These are phyloP conservation scores for Microctenopoma stevenorrisi DNA, from an alignment of 2,797 vertebrate species.

Conservation along the genomic window DNA sequence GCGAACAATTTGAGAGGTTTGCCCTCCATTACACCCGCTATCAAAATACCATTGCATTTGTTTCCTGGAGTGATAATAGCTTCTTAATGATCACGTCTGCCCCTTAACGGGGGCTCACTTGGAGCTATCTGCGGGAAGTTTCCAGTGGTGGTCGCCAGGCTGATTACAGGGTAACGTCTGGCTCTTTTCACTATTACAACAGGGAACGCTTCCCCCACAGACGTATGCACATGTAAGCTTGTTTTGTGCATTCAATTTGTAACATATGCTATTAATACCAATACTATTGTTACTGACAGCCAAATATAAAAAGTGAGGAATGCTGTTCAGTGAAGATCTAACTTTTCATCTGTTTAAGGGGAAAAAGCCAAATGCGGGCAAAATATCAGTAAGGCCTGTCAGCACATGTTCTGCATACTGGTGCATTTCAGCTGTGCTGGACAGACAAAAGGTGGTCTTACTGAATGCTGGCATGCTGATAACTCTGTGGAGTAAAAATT, in stretches of 20 bases:
- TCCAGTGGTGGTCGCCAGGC: slow-evolving; percentile 28
- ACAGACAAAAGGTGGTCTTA: slow-evolving; percentile 46
- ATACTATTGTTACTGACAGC: slow-evolving; percentile 55
- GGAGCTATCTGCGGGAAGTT: slow-evolving; percentile 44
- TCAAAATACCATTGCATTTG: slow-evolving; percentile 33
- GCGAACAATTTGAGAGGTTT: background rate
- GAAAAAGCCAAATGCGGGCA: slow-evolving; percentile 32
- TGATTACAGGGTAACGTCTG: slow-evolving; percentile 50
- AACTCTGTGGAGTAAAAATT: slow-evolving; percentile 40
- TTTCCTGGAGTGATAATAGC: slow-evolving; percentile 47
- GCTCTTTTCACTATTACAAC: slow-evolving; percentile 46
- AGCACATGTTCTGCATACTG: slow-evolving; percentile 44
- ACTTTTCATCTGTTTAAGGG: slow-evolving; percentile 45
- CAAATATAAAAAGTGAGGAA: slow-evolving; percentile 59
- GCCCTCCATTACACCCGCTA: slow-evolving; percentile 14
- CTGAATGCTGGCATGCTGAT: slow-evolving; percentile 17
- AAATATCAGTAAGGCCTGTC: slow-evolving; percentile 44
- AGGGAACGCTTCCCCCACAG: slow-evolving; percentile 15
- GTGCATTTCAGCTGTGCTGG: slow-evolving; percentile 28
- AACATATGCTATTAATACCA: slow-evolving; percentile 28
- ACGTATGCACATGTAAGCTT: background rate
- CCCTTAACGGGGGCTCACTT: slow-evolving; percentile 24
- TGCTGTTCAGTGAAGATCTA: slow-evolving; percentile 50
- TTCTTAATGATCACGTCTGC: slow-evolving; percentile 52
- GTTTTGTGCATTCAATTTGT: slow-evolving; percentile 30